Conservation (phyloP, 2,888 invertebrate genomes). For the Cloeon dipterum region DNA sequence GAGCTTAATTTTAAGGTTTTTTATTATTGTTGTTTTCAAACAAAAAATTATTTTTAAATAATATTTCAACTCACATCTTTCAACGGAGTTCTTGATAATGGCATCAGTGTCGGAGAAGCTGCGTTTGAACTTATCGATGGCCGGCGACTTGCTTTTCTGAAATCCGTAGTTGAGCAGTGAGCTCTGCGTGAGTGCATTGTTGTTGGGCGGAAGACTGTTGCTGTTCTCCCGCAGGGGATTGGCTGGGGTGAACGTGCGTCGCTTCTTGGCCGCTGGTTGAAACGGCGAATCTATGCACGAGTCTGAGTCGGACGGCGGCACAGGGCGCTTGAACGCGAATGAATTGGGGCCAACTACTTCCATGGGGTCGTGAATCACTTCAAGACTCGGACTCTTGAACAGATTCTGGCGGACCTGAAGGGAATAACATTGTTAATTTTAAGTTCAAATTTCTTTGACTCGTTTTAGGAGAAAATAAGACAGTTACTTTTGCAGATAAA, state of each 20-base stretch:
- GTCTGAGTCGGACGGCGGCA: constrained; percentile 28
- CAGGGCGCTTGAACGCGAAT: constrained; percentile 42
- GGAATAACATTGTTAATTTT: too few relatives aligned
- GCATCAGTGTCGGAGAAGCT: constrained; percentile 60
- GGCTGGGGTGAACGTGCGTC: constrained; percentile 4
- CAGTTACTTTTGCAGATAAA: too few relatives aligned
- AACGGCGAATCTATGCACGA: neutral
- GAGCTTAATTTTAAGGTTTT: too few relatives aligned
- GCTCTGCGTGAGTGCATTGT: constrained; percentile 5
- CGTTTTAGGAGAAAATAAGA: too few relatives aligned
- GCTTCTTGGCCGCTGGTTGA: constrained; percentile 2
- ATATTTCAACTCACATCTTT: constrained; percentile 31
- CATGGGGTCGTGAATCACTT: constrained; percentile 9
- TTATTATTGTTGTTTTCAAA: neutral
- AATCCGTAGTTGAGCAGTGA: constrained; percentile 1
- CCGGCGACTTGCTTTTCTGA: constrained; percentile 14
- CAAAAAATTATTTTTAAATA: too few relatives aligned
- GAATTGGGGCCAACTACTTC: neutral
- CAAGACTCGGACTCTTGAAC: constrained; percentile 14
- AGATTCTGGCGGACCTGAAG: constrained; percentile 23
- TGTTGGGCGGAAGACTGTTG: constrained; percentile 7
- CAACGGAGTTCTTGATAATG: constrained; percentile 41
- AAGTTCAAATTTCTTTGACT: too few relatives aligned
- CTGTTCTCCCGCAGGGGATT: constrained; percentile 4
- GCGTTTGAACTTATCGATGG: constrained; percentile 22